A percentile compares a stretch with the other conserved stretches of the same genome.
Conservation (phyloP, 2,888 invertebrate species). For the Drosophila fungiperda region DNA sequence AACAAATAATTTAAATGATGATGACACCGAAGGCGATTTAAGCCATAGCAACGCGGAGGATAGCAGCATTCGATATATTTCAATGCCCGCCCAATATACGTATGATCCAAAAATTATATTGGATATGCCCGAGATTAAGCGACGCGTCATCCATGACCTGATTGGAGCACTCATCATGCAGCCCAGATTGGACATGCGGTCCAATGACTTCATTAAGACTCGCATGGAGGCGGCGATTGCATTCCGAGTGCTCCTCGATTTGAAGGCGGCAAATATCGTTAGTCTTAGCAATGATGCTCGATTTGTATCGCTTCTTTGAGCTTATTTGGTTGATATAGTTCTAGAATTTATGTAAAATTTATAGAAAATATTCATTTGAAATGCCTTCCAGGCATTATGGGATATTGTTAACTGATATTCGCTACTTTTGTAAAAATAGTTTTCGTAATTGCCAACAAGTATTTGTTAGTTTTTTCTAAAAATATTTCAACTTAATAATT, state of each 20-base stretch:
- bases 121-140: conserved; percentile 33
- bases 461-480: not conserved
- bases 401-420: not conserved
- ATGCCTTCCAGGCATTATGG: not conserved
- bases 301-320: conserved; percentile 37
- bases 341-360: not conserved
- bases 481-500: not conserved
- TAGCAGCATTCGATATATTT: conserved; percentile 2
- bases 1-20: not conserved
- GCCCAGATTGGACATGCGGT: conserved; percentile 59
- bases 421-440: not conserved
- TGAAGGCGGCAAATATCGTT: conserved; percentile 64
- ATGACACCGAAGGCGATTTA: no score
- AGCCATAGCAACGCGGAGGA: not conserved
- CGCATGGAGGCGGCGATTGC: conserved; percentile 63
- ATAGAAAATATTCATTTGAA: not conserved
- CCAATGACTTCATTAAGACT: conserved; percentile 44
- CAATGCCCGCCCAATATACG: conserved; percentile 51
- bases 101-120: conserved; percentile 45
- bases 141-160: conserved; percentile 52
- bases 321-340: not conserved
- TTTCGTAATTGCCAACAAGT: not conserved
- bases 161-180: conserved; percentile 62
- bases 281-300: conserved; percentile 54
- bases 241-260: conserved; percentile 65